Percentiles rank a stretch among this genome's conserved stretches.
phyloP scores from a whole-genome alignment of 2,797 vertebrate species.

The Apogon hyalosoma region DNA sequence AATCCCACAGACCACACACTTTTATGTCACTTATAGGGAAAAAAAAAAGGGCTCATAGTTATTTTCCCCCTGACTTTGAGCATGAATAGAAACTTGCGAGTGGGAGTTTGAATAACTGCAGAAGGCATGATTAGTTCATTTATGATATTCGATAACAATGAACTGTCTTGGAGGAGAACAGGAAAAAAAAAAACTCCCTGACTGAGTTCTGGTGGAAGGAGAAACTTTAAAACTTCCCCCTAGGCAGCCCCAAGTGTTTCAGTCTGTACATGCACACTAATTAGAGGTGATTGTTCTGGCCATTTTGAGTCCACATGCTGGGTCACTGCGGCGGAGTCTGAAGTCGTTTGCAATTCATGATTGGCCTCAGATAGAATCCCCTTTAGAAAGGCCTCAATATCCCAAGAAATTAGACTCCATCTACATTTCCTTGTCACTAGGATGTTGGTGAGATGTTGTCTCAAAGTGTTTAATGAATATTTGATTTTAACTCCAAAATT shows the following conservation, averaged over 20 bases:
- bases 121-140: conserved; percentile 70
- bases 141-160: conserved; percentile 64
- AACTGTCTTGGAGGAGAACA: conserved; percentile 77
- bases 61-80: conserved; percentile 52
- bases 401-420: conserved; percentile 39
- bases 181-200: background rate
- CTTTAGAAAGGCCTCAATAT: conserved; percentile 44
- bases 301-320: conserved; percentile 52
- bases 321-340: conserved; percentile 46
- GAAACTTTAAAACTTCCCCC: conserved; percentile 16
- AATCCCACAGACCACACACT: conserved; percentile 62
- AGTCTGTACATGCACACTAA: conserved; percentile 46
- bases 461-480: conserved; percentile 61
- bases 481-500: conserved; percentile 65
- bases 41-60: conserved; percentile 38
- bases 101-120: conserved; percentile 63
- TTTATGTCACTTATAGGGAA: conserved; percentile 47
- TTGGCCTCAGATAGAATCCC: conserved; percentile 45
- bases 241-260: conserved; percentile 39
- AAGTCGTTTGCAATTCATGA: conserved; percentile 48
- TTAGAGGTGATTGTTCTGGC: conserved; percentile 61
- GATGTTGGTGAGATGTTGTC: conserved; percentile 55
- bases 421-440: conserved; percentile 43
- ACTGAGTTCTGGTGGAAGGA: conserved; percentile 25
- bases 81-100: conserved; percentile 71